Base-by-base conservation (phyloP, 1,140 invertebrate genomes). In the Teleopsis dalmanni region DNA sequence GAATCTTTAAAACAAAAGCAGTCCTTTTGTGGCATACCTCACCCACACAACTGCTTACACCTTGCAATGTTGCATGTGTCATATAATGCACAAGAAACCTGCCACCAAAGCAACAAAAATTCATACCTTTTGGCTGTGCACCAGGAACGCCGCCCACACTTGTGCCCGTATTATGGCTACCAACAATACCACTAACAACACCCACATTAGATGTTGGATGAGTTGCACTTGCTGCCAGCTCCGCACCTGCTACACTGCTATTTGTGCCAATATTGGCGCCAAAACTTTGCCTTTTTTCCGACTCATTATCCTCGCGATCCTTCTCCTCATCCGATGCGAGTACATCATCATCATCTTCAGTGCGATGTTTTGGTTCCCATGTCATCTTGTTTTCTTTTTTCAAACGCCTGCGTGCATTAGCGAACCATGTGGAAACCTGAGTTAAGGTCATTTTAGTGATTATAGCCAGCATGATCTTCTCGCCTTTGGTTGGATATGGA, bases 331-430 rank as follows among this genome's bases (percentile, higher is more conserved):
- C 83, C 48, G 87, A 84, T 34, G 85, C 84, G 59, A 87, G 85
- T 63, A 87, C 84, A 60, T 87, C 87, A 62, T 88, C 85, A 60
- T 95, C 83, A 75, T 95, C 79, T 76, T 85, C 84, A 3, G 87
- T 84, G 59, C 85, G 85, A 77, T 83, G 95, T 68, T 81, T 83
- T 58, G 76, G 95, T 72, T 95, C 93, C 95, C 76, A 96, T 23
- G 92, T 95, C 91, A 95, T 95, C 73, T 97, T 97, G 75, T 97
- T 98, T 73, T 98, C 94, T 70, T 98, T 98, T 75, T 98, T 98
- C 35, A 95, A 78, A 40, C 91, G 78, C 60, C 91, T 76, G 43
- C 91, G 77, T 2, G 95, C 95, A 72, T 98, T 98, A 22, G 94
- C 94, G 66, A 98, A 97, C 95, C 95, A 98, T 61, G 94, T 97